Evolutionary conservation across 2,113 vertebrate genomes (phyloP).

Genomic region (Pluvianellus socialis): DNA sequence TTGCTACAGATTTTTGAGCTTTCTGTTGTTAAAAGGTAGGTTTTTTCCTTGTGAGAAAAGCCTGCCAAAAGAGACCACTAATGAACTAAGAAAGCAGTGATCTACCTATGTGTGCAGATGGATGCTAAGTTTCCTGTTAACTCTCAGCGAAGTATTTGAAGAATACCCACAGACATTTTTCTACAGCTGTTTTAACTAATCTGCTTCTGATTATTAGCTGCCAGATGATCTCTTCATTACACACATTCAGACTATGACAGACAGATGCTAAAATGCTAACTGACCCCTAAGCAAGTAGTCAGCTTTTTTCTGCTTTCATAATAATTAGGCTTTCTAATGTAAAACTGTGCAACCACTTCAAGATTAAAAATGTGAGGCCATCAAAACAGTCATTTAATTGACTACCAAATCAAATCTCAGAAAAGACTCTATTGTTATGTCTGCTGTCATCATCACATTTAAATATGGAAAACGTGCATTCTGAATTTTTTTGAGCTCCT

Average conservation of each 20-base stretch:
- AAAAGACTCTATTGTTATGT: not conserved
- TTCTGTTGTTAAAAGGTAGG: not conserved
- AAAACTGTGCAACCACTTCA: not conserved
- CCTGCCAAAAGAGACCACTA: not conserved
- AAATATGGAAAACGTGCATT: not conserved
- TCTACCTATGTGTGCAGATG: too few species aligned
- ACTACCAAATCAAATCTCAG: not conserved
- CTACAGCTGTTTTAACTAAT: not conserved
- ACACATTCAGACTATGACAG: not conserved
- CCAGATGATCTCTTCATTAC: not conserved
- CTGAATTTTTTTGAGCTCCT: not conserved
- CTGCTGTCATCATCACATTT: not conserved
- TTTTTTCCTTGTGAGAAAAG: not conserved
- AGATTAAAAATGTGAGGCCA: not conserved
- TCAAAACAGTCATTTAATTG: not conserved
- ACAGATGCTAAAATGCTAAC: not conserved
- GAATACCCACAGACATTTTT: not conserved
- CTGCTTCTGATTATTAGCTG: not conserved
- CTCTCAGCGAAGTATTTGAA: not conserved
- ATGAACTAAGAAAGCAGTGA: not conserved
- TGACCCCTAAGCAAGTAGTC: not conserved
- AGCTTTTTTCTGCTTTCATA: not conserved
- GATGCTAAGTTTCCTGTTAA: not conserved
- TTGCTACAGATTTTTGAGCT: not conserved
- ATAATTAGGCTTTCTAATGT: not conserved